These are phyloP conservation scores for Crotalus horridus DNA, from an alignment of 2,113 vertebrate species.

Conservation along the genomic window DNA sequence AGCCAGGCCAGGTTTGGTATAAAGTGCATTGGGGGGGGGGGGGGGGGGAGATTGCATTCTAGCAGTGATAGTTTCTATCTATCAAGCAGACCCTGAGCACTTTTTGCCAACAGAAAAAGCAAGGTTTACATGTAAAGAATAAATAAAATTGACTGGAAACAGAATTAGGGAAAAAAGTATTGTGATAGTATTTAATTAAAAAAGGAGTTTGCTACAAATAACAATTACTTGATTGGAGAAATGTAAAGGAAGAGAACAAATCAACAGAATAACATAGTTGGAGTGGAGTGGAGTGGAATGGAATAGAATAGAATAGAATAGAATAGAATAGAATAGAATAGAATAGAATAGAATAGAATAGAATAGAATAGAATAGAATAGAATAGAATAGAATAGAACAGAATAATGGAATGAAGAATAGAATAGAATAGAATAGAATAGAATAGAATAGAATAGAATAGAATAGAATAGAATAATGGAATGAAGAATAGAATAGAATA, in stretches of 20 bases:
- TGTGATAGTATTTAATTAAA: neutral
- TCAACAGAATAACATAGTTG: neutral
- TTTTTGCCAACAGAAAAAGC: neutral
- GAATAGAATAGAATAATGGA: no score
- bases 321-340: fast-evolving
- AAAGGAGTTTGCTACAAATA: neutral
- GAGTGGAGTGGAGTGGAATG: neutral
- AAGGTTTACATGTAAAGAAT: neutral
- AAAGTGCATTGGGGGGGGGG: neutral
- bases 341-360: no score
- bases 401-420: no score
- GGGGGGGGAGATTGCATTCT: neutral
- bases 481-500: no score
- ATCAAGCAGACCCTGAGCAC: neutral
- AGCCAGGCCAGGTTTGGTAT: neutral
- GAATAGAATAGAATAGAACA: no score
- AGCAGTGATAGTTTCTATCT: neutral
- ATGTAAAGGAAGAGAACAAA: neutral
- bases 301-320: fast-evolving
- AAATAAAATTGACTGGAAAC: neutral
- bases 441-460: no score
- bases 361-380: no score
- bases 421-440: no score
- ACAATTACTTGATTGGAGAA: neutral
- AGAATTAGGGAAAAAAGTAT: neutral